Evolutionary conservation across 2,888 invertebrate genomes (phyloP), one percentile per base, ranked within the genome.

Genomic region (Napeogenes inachia): DNA sequence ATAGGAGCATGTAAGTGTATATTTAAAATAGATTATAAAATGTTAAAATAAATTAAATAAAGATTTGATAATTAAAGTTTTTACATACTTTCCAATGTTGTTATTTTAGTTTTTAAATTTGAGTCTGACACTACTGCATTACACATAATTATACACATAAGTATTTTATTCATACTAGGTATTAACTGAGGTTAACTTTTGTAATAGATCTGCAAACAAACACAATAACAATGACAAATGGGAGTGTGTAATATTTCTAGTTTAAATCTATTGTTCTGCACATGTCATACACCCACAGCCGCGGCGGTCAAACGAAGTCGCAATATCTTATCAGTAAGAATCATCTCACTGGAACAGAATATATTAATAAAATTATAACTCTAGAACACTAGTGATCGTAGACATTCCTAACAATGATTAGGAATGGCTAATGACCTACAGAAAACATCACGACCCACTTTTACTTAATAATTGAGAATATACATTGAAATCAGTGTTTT

Each of bases 41-140:
- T 56, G 38, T 61, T 59, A 60, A 55, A 60, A 42, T 62, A 54
- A 35, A 59, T 54, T 60, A 64, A 56, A 64, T 64, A 67, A 64
- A 67, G 47, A n/a, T 21, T 57, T 56, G n/a, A 13, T 21, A 42
- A 42, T 56, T 50, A 45, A 35, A 53, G 30, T 21, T 61, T 61
- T 61, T 54, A 53, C 55, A 53, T 53, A 45, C 47, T 56, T 45
- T 42, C 35, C 2, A 35, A 50, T 38, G 45, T 59, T 32, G 4
- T 13, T n/a, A 55, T 57, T 57, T 21, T 46, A 42, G n/a, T 38
- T 1, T 21, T 1, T 21, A 21, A 0, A 21, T 0, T 21, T 21
- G 21, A 21, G 21, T 21, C 21, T 21, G 21, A 21, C 21, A 21
- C 21, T 21, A 21, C 21, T 21, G 21, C 21, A 21, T 21, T 21